phyloP scores from a whole-genome alignment of 2,888 invertebrate species.

The Nematopogon swammerdamellus region DNA sequence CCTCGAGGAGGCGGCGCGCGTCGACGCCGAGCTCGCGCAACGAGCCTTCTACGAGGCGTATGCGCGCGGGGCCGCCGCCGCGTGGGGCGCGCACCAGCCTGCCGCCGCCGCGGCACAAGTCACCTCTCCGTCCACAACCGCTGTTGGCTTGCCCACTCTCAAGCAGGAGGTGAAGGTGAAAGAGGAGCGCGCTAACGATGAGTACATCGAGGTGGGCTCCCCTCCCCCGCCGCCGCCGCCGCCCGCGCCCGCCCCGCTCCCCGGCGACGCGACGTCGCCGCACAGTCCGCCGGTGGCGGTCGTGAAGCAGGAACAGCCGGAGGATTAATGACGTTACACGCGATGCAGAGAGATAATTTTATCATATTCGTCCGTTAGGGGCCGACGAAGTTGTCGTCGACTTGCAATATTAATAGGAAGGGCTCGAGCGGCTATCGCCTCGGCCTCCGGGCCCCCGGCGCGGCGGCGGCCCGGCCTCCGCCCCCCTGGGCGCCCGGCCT shows the following conservation, averaged over 20 bases:
- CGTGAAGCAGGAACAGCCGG: constrained; percentile 42
- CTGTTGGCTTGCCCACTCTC: constrained; percentile 24
- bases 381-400: background rate
- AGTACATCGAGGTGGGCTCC: constrained; percentile 49
- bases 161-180: constrained; percentile 44
- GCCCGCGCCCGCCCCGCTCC: constrained; percentile 18
- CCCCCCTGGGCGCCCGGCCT: too few species aligned
- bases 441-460: too few species aligned
- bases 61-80: constrained; percentile 41
- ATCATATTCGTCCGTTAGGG: background rate
- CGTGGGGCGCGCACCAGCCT: constrained; percentile 43
- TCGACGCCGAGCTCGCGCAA: constrained; percentile 32
- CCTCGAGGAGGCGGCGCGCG: constrained; percentile 36
- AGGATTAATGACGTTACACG: constrained; percentile 27
- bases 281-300: constrained; percentile 21
- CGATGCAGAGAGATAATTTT: background rate
- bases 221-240: constrained; percentile 23
- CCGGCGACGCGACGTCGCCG: constrained; percentile 17
- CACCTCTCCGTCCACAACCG: background rate
- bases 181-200: constrained; percentile 40
- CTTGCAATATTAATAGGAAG: background rate
- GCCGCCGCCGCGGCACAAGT: constrained; percentile 20
- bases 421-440: too few species aligned
- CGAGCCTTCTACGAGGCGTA: constrained; percentile 48
- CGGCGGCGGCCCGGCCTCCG: too few species aligned